These are phyloP conservation scores for Zosterops borbonicus DNA, from an alignment of 2,113 vertebrate genomes.

Conservation along the genomic window DNA sequence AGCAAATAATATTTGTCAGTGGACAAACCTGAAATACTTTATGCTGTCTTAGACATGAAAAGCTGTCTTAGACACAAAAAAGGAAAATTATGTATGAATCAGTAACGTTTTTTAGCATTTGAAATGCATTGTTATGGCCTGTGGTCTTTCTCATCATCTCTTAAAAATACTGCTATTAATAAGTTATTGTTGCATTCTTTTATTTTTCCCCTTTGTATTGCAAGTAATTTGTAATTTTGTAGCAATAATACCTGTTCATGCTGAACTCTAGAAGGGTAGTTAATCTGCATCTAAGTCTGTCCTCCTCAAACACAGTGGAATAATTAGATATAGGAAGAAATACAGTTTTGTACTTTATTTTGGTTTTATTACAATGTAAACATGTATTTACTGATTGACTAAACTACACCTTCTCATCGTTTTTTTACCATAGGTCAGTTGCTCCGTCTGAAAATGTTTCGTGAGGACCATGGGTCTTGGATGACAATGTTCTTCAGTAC, in stretches of 20 bases:
- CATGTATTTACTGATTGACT: not conserved
- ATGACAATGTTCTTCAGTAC: constrained; percentile 99
- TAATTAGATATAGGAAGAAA: not conserved
- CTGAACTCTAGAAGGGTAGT: not conserved
- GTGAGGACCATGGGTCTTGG: constrained; percentile 97
- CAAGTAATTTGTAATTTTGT: not conserved
- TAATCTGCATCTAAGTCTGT: not conserved
- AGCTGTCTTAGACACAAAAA: not conserved
- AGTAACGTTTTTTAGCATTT: not conserved
- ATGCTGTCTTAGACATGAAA: not conserved
- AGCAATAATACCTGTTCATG: not conserved
- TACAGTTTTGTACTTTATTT: not conserved
- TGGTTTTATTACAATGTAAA: not conserved
- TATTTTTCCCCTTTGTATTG: not conserved
- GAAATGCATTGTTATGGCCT: not conserved
- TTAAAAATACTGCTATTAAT: not conserved
- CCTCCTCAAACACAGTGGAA: not conserved
- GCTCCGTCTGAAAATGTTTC: constrained; percentile 96
- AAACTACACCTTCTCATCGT: not conserved
- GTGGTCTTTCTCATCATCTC: not conserved
- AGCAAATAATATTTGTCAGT: not conserved
- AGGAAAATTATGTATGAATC: not conserved
- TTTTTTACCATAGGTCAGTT: constrained; percentile 83
- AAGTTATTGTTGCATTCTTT: not conserved
- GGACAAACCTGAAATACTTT: not conserved